Evolutionary conservation across 2,888 invertebrate genomes (phyloP), one percentile per base, ranked within the genome.

Genomic region (Deilephila porcellus): DNA sequence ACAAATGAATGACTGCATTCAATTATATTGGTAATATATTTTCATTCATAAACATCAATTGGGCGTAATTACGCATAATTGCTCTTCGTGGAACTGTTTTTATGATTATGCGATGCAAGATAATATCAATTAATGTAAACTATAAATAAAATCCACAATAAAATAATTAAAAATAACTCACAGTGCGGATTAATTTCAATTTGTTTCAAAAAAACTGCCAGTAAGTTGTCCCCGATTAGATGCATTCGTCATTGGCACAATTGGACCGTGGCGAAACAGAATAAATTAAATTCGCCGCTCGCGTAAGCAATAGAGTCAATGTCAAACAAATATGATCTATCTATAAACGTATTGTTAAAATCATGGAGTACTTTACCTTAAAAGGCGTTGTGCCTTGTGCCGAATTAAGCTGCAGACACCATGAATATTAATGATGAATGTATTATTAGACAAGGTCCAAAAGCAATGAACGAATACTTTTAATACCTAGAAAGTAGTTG

Each of bases 221-320:
- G 56, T 71, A 71, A 73, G 59, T 67, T 59, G 64, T 67, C 72
- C 64, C 67, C 64, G 59, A 67, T 67, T 73, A 59, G 72, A 64
- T 56, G 64, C 67, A 60, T 73, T 73, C 70, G 62, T 37, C 71
- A 71, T 73, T 70, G 73, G 34, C 60, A 74, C 78, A 79, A 81
- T 77, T 80, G 79, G 76, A 81, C 79, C 81, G 80, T 71, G 75
- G 75, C 82, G 79, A 84, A 83, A 76, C 74, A 78, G 75, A 76
- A 76, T 79, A 81, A 82, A 84, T 81, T 76, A 81, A 80, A 76
- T 80, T 79, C 76, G 63, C 74, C 71, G 72, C 64, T 67, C 67
- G 72, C 37, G 64, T 71, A 63, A 73, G 53, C 60, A 71, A 73
- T 56, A 7, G 78, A 76, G 76, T 60, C 64, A 74, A 74, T 71